A percentile compares a stretch with the other conserved stretches of the same genome.
Conservation (phyloP, 1,140 invertebrate genomes). For the Ridgeia piscesae region DNA sequence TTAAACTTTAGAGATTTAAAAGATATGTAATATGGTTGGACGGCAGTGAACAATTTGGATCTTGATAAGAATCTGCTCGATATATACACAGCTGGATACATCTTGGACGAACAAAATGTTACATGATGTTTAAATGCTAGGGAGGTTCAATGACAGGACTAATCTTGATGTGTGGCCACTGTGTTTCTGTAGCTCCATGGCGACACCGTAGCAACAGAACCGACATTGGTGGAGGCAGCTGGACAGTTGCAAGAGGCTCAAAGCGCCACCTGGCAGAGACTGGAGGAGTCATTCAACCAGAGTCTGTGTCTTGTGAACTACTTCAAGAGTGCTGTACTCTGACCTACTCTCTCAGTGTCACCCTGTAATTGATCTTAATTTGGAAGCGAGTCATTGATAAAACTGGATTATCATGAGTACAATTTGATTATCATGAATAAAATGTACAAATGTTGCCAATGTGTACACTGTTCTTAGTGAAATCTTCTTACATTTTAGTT, state of each 20-base stretch:
- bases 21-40: too few species aligned
- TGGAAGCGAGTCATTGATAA: too few species aligned
- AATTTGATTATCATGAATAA: too few species aligned
- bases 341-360: constrained; percentile 33
- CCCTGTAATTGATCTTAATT: not conserved
- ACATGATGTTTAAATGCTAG: not conserved
- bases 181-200: constrained; percentile 64
- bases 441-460: too few species aligned
- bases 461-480: too few species aligned
- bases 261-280: constrained; percentile 64
- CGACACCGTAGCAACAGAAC: constrained; percentile 64
- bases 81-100: too few species aligned
- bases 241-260: constrained; percentile 66
- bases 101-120: too few species aligned
- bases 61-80: too few species aligned
- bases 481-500: too few species aligned
- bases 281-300: constrained; percentile 75
- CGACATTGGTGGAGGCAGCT: constrained; percentile 64
- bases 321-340: constrained; percentile 51
- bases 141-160: not conserved
- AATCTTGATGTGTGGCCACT: constrained; percentile 11
- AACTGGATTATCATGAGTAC: too few species aligned
- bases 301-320: constrained; percentile 70
- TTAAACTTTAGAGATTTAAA: too few species aligned
- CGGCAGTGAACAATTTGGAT: too few species aligned